These are phyloP conservation scores for Calyptomena viridis DNA, from an alignment of 2,113 vertebrate species.

Conservation along the genomic window DNA sequence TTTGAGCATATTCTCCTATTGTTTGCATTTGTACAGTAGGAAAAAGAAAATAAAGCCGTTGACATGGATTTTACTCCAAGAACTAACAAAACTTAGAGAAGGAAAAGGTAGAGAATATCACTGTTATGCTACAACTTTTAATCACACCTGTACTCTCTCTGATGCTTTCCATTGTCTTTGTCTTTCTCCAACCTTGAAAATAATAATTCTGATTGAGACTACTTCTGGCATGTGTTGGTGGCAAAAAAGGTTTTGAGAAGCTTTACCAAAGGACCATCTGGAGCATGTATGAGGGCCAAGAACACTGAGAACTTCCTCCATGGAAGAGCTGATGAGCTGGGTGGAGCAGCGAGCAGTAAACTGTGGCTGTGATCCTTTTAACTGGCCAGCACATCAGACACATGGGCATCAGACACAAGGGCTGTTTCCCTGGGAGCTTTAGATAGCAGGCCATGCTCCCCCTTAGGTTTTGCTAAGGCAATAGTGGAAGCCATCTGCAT, in stretches of 20 bases:
- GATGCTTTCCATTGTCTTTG: neutral
- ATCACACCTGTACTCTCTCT: neutral
- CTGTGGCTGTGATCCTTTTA: neutral
- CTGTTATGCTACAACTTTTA: neutral
- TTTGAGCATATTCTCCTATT: neutral
- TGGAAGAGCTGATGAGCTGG: neutral
- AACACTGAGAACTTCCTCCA: neutral
- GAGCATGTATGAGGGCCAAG: neutral
- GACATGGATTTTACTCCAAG: neutral
- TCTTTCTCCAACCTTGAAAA: neutral
- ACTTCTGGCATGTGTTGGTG: neutral
- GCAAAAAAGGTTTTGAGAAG: neutral
- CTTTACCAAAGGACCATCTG: conserved; percentile 28
- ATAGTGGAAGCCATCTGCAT: neutral
- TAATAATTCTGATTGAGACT: neutral
- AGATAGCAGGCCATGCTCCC: neutral
- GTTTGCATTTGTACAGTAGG: neutral
- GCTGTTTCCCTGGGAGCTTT: neutral
- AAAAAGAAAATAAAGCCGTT: neutral
- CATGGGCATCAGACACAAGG: neutral
- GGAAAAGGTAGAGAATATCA: neutral
- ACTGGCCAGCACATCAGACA: neutral
- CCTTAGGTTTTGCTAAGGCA: neutral
- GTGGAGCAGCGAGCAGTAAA: neutral
- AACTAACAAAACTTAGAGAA: neutral